Base-by-base conservation (phyloP, 1,140 invertebrate species). In the Penaeus vannamei region DNA sequence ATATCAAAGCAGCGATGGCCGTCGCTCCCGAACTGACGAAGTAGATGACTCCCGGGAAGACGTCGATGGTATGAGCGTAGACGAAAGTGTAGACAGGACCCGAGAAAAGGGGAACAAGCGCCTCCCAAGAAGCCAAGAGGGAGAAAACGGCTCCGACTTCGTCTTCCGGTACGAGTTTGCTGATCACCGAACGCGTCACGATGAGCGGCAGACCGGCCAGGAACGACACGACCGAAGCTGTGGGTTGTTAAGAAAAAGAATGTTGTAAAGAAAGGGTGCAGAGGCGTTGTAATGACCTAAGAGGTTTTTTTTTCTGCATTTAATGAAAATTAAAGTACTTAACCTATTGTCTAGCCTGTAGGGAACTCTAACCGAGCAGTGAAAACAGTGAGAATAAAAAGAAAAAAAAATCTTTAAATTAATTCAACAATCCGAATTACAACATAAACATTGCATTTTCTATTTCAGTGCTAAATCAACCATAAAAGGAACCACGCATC, bases 111-210 rank as follows among this genome's bases (percentile, higher is more conserved):
- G 89, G 89, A 7, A 90, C 53, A 17, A 87, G 29, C 12, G 79
- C 36, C 46, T 90, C 89, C 32, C 66, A 87, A 3, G 89, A 90
- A 8, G 89, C 89, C 53, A 90, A 14, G 0, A 90, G 42, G 19
- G 89, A 90, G 69, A 90, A 90, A 5, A 90, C 53, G n/a, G 72
- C 64, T 0, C 89, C 89, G 14, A 86, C 20, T 19, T 90, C 89
- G 10, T 32, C 79, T 0, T 17, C 64, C 4, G 89, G 82, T 1
- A 90, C 89, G 20, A 42, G 22, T 46, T 90, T 90, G 69, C 85
- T 86, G 36, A 86, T 86, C 3, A 87, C n/a, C 23, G 89, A 86
- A 4, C 89, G 79, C 23, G 84, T 86, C 26, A 84, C 72, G 69
- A 86, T 77, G 8, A 90, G 20, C 14, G 89, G 85, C 12, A 90